Evolutionary conservation across 2,113 vertebrate species (phyloP).

Genomic region (Dromaius novaehollandiae): DNA sequence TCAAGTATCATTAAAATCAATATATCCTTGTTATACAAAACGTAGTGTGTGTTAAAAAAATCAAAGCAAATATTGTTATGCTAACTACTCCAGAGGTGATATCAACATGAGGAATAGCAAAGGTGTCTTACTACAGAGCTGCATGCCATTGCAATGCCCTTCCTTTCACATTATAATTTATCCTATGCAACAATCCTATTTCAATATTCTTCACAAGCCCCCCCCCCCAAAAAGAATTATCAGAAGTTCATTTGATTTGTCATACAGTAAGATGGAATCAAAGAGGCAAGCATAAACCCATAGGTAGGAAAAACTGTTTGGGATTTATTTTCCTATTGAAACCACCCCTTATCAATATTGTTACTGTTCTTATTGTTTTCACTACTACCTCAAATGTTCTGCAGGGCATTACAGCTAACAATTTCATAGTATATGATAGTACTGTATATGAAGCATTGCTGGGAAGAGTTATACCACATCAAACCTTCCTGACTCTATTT

Average conservation of each 20-base stretch:
- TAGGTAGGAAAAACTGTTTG: neutral
- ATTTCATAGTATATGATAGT: neutral
- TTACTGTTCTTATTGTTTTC: neutral
- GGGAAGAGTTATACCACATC: neutral
- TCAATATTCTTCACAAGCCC: neutral
- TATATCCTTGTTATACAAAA: neutral
- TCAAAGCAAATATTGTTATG: constrained; percentile 1
- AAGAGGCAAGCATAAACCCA: neutral
- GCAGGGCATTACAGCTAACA: neutral
- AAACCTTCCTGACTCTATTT: neutral
- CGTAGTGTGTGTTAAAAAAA: neutral
- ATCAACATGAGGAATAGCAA: neutral
- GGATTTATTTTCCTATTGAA: neutral
- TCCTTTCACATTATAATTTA: constrained; percentile 3
- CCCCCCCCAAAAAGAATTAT: neutral
- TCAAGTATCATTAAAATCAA: constrained; percentile 37
- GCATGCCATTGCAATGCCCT: neutral
- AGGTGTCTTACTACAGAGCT: neutral
- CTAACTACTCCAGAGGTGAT: neutral
- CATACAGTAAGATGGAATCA: neutral
- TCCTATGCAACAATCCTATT: neutral
- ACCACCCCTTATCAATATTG: neutral
- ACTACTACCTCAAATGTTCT: neutral
- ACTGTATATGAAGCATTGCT: neutral
- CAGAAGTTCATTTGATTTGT: neutral